Evolutionary conservation across 1,140 invertebrate genomes (phyloP).

Genomic region (Heliconius nattereri): DNA sequence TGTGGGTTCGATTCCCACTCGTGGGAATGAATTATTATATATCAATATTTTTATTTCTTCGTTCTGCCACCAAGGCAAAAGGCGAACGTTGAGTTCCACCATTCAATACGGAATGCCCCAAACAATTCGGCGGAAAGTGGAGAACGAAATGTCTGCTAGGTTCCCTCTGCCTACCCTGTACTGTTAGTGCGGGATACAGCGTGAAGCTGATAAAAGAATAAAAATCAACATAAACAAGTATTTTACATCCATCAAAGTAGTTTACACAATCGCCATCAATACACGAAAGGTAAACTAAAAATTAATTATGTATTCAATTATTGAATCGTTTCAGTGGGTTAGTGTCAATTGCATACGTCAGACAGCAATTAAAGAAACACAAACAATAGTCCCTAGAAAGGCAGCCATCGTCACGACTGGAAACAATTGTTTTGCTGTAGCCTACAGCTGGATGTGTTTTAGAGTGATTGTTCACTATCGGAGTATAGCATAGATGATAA

Average conservation of each 20-base stretch:
- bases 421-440: conserved; percentile 22
- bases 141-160: no score
- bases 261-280: not conserved
- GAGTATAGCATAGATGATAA: not conserved
- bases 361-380: conserved; percentile 8
- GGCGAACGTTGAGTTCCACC: no score
- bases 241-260: not conserved
- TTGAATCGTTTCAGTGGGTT: conserved; percentile 18
- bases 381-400: conserved; percentile 26
- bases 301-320: conserved; percentile 10
- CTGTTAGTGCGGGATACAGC: no score
- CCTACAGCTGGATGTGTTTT: conserved; percentile 21
- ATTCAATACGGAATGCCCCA: no score
- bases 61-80: no score
- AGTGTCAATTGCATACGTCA: conserved; percentile 19
- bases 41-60: no score
- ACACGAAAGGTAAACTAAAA: not conserved
- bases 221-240: no score
- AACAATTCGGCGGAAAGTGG: no score
- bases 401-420: conserved; percentile 15
- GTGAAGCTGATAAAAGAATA: no score
- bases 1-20: no score
- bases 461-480: conserved; percentile 18
- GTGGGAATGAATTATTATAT: no score
- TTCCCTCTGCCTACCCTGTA: no score